Base-by-base conservation (phyloP, 1,140 invertebrate genomes). In the Hormaphis cornu region DNA sequence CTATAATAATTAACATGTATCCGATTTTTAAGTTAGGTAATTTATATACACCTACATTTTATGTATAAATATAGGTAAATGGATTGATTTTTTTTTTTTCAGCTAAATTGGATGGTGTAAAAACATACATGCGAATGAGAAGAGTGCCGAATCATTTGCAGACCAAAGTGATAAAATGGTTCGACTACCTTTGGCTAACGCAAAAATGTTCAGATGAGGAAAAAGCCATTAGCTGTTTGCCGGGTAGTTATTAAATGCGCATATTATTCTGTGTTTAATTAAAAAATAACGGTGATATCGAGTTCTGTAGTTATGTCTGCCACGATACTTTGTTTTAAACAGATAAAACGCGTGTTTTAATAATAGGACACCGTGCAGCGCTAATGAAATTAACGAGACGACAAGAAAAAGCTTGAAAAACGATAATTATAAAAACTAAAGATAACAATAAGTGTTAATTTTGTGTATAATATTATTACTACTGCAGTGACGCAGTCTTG, bases 151-250 rank as follows among this genome's bases (percentile, higher is more conserved):
- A 89, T 73, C 90, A 95, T 80, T 84, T 98, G 46, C 94, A 98
- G 81, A 91, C 95, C 74, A 96, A 97, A 80, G 96, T 98, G 56
- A 98, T 98, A 79, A 95, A 95, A 79, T 98, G 95, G 95, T 98
- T 98, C 79, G 95, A 98, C 82, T 98, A 98, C 79, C 84, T 98
- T 71, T 98, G 96, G 95, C 85, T 97, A 71, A 97, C 93, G 70
- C 95, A 98, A 82, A 98, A 97, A 80, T 97, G 93, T 77, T 95
- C 93, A 0, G 95, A 98, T 78, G 95, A 98, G 78, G 95, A 98
- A 78, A 90, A 89, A 79, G 91, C 92, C 54, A 91, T 96, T 71
- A 91, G 90, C 75, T 95, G 93, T 82, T 85, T 96, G 75, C 93
- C 93, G 75, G 85, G 85, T 87, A 73, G 78, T 76, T 75, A 35